Evolutionary conservation across 1,140 invertebrate genomes (phyloP).

Genomic region (Papilio polytes): DNA sequence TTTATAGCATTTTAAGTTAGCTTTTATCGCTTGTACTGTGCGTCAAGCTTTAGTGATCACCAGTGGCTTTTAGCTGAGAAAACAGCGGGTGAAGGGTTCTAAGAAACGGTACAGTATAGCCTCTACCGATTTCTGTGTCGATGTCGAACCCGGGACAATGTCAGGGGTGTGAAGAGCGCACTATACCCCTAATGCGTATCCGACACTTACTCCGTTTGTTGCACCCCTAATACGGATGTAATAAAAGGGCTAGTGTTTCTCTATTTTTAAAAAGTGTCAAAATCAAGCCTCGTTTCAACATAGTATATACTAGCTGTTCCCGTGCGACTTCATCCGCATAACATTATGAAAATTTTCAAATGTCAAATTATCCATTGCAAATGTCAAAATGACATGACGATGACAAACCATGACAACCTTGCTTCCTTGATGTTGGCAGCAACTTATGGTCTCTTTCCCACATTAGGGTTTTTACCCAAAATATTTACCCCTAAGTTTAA

Average conservation of each 20-base stretch:
- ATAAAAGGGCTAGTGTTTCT: slow-evolving; percentile 6
- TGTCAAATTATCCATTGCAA: too few species aligned
- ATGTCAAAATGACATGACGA: too few species aligned
- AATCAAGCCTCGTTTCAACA: background rate
- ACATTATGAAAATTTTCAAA: too few species aligned
- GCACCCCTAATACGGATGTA: slow-evolving; percentile 26
- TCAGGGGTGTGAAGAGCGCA: slow-evolving; percentile 27
- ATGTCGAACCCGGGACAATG: slow-evolving; percentile 6
- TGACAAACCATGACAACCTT: too few species aligned
- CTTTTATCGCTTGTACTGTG: background rate
- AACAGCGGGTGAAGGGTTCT: slow-evolving; percentile 6
- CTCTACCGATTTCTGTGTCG: background rate
- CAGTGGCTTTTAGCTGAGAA: slow-evolving; percentile 27
- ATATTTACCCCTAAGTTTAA: too few species aligned
- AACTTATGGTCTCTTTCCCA: too few species aligned
- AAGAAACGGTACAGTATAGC: slow-evolving; percentile 1
- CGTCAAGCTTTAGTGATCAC: background rate
- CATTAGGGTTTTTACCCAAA: too few species aligned
- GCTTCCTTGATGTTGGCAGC: too few species aligned
- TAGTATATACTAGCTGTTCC: too few species aligned
- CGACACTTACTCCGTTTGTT: slow-evolving; percentile 10
- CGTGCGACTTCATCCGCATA: too few species aligned
- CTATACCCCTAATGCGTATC: background rate
- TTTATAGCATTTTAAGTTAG: background rate
- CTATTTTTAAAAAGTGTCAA: slow-evolving; percentile 1